phyloP scores from a whole-genome alignment of 1,140 invertebrate species.

The Diprion similis region DNA sequence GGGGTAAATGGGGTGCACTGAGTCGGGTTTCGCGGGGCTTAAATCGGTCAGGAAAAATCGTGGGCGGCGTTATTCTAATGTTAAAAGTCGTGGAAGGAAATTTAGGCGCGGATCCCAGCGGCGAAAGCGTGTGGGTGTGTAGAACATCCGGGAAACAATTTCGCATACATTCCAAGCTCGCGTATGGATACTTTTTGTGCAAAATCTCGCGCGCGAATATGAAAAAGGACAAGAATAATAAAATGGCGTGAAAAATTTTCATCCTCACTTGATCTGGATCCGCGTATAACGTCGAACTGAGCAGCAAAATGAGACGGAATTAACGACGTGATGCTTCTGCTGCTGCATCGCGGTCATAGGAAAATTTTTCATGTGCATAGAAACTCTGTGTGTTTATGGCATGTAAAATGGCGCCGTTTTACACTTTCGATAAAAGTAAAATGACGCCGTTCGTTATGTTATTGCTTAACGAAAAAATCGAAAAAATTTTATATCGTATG shows the following conservation, averaged over 20 bases:
- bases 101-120: conserved; percentile 27
- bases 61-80: conserved; percentile 28
- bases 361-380: no score
- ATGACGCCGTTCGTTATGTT: not conserved
- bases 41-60: conserved; percentile 38
- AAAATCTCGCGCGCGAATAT: not conserved
- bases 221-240: not conserved
- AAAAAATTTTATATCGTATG: no score
- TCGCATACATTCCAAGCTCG: no score
- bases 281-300: not conserved
- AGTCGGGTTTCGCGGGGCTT: conserved; percentile 13
- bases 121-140: conserved; percentile 44
- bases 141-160: conserved; percentile 16
- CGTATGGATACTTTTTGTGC: no score
- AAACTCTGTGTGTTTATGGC: no score
- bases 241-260: not conserved
- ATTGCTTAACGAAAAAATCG: no score
- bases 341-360: no score
- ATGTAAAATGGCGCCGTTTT: not conserved
- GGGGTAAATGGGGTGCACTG: conserved; percentile 34
- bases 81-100: conserved; percentile 16
- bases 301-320: not conserved
- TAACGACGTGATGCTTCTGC: no score
- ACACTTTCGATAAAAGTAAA: conserved; percentile 1
- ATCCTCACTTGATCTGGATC: not conserved